Conservation (phyloP, 2,888 invertebrate species). For the Notodonta dromedarius region DNA sequence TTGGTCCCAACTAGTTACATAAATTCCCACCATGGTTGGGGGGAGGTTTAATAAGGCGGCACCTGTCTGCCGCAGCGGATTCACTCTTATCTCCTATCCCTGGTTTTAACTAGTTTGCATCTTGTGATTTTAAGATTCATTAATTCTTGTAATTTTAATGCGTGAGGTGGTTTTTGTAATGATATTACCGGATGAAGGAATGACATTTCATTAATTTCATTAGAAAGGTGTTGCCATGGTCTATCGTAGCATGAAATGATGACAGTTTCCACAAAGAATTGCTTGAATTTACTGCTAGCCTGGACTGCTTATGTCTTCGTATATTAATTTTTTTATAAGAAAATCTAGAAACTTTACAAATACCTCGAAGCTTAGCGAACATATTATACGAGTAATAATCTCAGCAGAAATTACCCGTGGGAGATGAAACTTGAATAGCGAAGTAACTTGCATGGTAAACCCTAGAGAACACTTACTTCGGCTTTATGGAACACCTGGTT, state of each 20-base stretch:
- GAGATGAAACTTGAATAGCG: conserved; percentile 17
- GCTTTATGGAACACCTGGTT: conserved; percentile 1
- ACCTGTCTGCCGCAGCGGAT: conserved; percentile 66
- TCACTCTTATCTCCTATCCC: conserved; percentile 68
- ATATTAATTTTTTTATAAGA: neutral
- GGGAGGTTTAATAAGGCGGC: conserved; percentile 72
- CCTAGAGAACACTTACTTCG: conserved; percentile 8
- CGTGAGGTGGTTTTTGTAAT: too few relatives aligned
- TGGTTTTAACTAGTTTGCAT: conserved; percentile 26
- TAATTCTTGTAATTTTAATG: neutral
- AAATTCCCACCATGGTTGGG: conserved; percentile 52
- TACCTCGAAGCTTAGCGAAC: neutral
- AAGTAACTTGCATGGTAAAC: conserved; percentile 23
- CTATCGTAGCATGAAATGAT: too few relatives aligned
- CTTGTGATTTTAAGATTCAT: conserved; percentile 3
- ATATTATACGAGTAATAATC: neutral
- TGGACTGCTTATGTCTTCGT: too few relatives aligned
- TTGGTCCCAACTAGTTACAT: conserved; percentile 48
- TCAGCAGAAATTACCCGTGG: neutral
- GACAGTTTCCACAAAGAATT: too few relatives aligned
- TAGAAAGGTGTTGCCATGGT: too few relatives aligned
- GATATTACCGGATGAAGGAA: too few relatives aligned
- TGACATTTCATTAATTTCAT: too few relatives aligned
- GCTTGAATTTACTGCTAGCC: too few relatives aligned
- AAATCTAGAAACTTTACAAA: conserved; percentile 1